phyloP scores from a whole-genome alignment of 2,113 vertebrate genomes.

The Eolophus roseicapilla region DNA sequence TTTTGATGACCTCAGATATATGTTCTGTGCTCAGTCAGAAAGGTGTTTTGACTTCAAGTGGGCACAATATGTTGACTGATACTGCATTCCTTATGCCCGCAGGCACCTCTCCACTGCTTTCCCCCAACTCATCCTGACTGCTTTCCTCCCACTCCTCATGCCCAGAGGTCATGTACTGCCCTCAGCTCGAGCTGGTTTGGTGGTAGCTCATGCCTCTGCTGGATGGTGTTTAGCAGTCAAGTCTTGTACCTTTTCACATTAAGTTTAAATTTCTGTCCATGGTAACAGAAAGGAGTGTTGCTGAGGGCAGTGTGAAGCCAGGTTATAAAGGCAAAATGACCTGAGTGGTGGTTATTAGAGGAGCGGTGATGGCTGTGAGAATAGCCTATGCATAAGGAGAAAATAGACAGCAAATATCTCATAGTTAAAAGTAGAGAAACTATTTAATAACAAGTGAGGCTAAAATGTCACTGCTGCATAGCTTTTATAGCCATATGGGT shows the following conservation, averaged over 20 bases:
- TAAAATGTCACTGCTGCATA: not conserved
- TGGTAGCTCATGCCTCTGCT: not conserved
- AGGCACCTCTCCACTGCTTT: not conserved
- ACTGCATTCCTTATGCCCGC: not conserved
- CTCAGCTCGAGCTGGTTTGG: not conserved
- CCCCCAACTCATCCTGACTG: not conserved
- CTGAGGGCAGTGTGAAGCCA: not conserved
- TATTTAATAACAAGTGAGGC: not conserved
- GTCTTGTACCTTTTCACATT: not conserved
- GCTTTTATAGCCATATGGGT: conserved; percentile 11
- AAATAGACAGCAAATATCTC: not conserved
- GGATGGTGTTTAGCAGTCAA: not conserved
- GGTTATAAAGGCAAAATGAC: not conserved
- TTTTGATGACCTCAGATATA: not conserved
- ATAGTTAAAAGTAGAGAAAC: not conserved
- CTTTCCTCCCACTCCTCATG: not conserved
- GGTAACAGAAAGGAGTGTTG: not conserved
- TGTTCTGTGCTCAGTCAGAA: not conserved
- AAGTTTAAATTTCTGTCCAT: not conserved
- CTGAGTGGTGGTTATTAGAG: not conserved
- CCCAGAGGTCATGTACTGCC: not conserved
- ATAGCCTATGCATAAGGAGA: not conserved
- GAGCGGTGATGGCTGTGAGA: not conserved
- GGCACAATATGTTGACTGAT: not conserved
- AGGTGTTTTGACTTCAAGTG: not conserved